Conservation (phyloP, 2,113 vertebrate species). For the Thermophis baileyi region DNA sequence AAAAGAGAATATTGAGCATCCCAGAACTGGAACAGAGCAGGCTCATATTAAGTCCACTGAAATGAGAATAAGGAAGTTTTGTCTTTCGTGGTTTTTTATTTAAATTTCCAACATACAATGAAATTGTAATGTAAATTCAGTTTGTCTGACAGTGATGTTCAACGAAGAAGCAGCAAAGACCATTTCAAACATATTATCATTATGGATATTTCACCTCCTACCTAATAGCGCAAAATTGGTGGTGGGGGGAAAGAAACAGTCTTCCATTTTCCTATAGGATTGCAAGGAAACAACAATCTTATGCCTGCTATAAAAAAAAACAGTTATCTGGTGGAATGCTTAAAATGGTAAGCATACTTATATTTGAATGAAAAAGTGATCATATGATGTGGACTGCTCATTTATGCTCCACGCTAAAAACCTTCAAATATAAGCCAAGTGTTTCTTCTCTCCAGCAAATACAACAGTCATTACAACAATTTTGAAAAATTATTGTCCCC, state of each 20-base stretch:
- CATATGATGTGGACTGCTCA: neutral
- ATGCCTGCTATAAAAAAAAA: neutral
- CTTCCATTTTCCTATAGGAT: neutral
- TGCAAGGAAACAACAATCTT: neutral
- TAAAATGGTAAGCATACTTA: neutral
- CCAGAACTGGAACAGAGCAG: neutral
- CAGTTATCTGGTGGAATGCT: neutral
- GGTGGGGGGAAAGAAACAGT: neutral
- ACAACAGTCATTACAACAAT: neutral
- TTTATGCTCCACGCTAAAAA: neutral
- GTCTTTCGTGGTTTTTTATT: neutral
- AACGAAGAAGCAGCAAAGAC: neutral
- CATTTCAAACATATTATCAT: neutral
- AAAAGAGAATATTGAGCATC: neutral
- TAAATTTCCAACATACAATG: neutral
- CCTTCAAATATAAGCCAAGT: neutral
- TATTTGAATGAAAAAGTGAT: neutral
- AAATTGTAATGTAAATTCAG: neutral
- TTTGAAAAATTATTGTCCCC: neutral
- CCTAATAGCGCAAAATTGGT: neutral
- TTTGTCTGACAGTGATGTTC: neutral
- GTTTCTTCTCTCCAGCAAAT: neutral
- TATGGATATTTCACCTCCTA: neutral
- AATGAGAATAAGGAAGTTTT: neutral
- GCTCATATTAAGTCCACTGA: neutral